A percentile compares a stretch with the other conserved stretches of the same genome.
Evolutionary conservation across 2,888 invertebrate species (phyloP).

Genomic region (Xanthorhoe designata): DNA sequence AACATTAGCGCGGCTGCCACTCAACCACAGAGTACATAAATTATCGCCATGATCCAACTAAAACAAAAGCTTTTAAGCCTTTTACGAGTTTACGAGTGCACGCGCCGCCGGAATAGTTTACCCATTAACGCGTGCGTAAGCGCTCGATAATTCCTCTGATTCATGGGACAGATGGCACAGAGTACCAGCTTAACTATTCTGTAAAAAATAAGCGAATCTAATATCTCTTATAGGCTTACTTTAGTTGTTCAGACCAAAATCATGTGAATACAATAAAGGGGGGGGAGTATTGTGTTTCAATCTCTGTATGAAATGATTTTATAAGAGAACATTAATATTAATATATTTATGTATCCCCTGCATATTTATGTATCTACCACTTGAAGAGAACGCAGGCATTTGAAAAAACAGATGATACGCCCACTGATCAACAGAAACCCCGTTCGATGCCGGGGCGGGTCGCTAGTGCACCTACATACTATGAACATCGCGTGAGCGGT

Average conservation of each 20-base stretch:
- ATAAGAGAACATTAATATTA: too few species aligned
- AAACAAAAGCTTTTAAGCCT: constrained; percentile 22
- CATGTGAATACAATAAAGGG: too few species aligned
- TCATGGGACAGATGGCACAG: constrained; percentile 4
- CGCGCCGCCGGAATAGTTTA: constrained; percentile 14
- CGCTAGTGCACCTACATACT: background rate
- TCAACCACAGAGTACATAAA: constrained; percentile 11
- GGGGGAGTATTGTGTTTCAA: too few species aligned
- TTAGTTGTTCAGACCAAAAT: too few species aligned
- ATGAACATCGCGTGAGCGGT: background rate
- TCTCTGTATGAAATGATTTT: background rate
- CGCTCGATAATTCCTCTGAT: constrained; percentile 19
- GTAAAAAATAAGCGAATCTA: background rate
- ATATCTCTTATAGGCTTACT: too few species aligned
- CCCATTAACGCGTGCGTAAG: constrained; percentile 19
- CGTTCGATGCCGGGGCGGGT: too few species aligned
- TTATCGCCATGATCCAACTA: constrained; percentile 14
- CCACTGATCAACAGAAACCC: too few species aligned
- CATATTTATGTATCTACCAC: too few species aligned
- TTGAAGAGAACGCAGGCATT: too few species aligned
- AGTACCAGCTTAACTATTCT: background rate
- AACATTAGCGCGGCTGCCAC: constrained; percentile 6
- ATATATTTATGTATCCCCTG: too few species aligned
- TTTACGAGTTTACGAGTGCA: constrained; percentile 22
- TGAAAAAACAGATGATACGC: too few species aligned